Base-by-base conservation (phyloP, 2,888 invertebrate species). In the Perdita meconis region DNA sequence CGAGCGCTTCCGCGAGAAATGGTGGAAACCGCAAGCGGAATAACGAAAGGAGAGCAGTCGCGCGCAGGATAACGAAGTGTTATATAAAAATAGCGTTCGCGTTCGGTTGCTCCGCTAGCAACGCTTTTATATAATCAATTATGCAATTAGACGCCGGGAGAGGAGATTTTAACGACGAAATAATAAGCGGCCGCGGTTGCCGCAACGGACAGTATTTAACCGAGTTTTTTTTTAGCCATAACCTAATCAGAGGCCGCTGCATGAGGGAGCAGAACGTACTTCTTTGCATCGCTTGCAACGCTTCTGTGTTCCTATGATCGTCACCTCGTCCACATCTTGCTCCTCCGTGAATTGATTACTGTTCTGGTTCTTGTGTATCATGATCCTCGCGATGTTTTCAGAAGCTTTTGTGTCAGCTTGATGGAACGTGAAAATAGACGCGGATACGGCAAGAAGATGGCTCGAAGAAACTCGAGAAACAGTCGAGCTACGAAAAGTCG, bases 201-300 rank as follows among this genome's bases (percentile, higher is more conserved):
- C 10, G 30, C 22, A 12, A 55, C 19, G 12, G 19, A 24, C 26
- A 36, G 13, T 30, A 51, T 67, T 40, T 16, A 40, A n/a, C 57
- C 2, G 13, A 13, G 38, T 51, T 53, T 66, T 73, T 57, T 53
- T 30, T 24, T 36, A 30, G 44, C 16, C 34, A 24, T 57, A 57
- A 57, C 38, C 57, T 57, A 38, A 38, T 57, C 57, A 38, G 24
- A 24, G 47, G 22, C 19, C 47, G 0, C 19, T 16, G 44, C 10
- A 0, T 10, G 22, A 12, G 10, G 16, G 13, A 1, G 6, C n/a
- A n/a, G 10, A 34, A 61, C 83, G 22, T 76, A 84, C 79, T 67
- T 81, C 78, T 24, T 63, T 61, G 60, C 78, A 84, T 1, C 38
- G 65, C n/a, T 53, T 34, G 73, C 76, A 77, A 65, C 57, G 67